Base-by-base conservation (phyloP, 2,888 invertebrate species). In the Matsumyia berberina region DNA sequence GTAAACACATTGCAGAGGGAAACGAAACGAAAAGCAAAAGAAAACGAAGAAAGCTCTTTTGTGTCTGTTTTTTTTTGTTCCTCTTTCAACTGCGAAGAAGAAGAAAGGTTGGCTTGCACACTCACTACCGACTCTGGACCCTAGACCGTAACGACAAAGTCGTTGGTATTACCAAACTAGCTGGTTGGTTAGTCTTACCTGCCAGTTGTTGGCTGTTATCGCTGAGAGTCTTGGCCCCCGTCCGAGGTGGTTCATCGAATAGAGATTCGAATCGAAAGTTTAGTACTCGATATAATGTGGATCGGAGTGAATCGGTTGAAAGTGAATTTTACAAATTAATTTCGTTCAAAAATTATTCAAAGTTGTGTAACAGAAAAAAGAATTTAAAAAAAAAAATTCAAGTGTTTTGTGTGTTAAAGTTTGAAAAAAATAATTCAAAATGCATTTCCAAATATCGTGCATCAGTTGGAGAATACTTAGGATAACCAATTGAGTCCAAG, bases 211-310 rank as follows among this genome's bases (percentile, higher is more conserved):
- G 19, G 62, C 49, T 57, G 15, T 70, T 62, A 69, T 42, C 37
- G 12, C 57, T 78, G 15, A 17, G 76, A 58, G 33, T 67, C 29
- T 77, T 53, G 46, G 60, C 44, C 46, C 17, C 51, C 49, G 55
- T 64, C 72, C 70, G 31, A 57, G 46, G 62, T 74, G 44, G 31
- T 44, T 51, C 51, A 42, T 58, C 44, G 57, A 66, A 70, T 24
- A 64, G 51, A 77, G 29, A 64, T 51, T 60, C 85, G 57, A 85
- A 85, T 85, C 85, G 85, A 85, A 85, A 85, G 79, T 85, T 85
- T 46, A 85, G 85, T 85, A 76, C 80, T 80, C 37, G 51, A 70
- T 80, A 85, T 60, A 57, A 80, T 80, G 80, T 60, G 74, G 80
- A 70, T 80, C 85, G 74, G 80, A 58, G 80, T 76, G 64, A 83